Evolutionary conservation across 2,888 invertebrate genomes (phyloP).

Genomic region (Iphiclides podalirius): DNA sequence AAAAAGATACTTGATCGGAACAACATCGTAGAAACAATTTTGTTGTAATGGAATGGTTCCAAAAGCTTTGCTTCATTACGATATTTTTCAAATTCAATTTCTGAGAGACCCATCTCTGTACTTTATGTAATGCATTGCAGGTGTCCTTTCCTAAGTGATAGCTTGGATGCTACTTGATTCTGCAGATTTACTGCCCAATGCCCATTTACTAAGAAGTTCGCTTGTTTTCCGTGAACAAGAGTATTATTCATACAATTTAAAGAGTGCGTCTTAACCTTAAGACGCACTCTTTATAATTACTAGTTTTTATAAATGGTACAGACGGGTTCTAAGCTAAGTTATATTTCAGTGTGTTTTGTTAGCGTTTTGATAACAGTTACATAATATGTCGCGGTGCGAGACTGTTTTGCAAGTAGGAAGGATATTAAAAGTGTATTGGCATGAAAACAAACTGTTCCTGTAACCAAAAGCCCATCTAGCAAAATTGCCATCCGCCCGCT

Average conservation of each 20-base stretch:
- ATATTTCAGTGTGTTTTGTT: too few species aligned
- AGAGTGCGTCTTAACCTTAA: too few species aligned
- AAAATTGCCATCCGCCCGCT: constrained; percentile 76
- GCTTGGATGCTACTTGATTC: constrained; percentile 38
- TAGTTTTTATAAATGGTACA: too few species aligned
- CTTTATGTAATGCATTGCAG: constrained; percentile 46
- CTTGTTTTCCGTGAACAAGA: too few species aligned
- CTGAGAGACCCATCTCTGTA: constrained; percentile 34
- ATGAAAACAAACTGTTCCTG: constrained; percentile 57
- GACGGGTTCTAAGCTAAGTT: too few species aligned
- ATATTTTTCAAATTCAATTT: constrained; percentile 48
- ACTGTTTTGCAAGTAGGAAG: constrained; percentile 28
- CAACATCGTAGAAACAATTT: constrained; percentile 9
- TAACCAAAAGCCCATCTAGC: constrained; percentile 76
- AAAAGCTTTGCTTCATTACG: constrained; percentile 31
- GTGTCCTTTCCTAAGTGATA: constrained; percentile 45
- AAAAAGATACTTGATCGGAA: constrained; percentile 1
- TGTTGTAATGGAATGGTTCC: constrained; percentile 31
- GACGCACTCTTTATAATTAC: too few species aligned
- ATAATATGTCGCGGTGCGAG: too few species aligned
- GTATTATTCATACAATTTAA: too few species aligned
- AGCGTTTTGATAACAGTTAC: too few species aligned
- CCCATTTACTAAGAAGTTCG: too few species aligned
- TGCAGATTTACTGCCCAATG: constrained; percentile 37
- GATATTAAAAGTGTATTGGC: constrained; percentile 66